Evolutionary conservation across 2,888 invertebrate species (phyloP), one percentile per base, ranked within the genome.

Genomic region (Drosophila pegasa): DNA sequence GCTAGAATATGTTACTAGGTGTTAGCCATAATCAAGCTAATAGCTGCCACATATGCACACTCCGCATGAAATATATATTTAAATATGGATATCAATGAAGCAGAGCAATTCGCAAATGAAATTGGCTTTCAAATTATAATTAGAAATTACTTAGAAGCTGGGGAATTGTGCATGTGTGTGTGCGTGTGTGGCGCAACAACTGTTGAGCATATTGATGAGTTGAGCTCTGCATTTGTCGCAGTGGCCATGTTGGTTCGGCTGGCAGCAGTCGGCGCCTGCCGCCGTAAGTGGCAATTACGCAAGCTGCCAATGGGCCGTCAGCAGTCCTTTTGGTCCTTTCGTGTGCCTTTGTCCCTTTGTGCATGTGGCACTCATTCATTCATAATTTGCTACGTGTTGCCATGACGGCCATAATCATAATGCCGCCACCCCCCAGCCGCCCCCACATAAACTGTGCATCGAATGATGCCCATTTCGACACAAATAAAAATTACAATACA

Each of bases 361-460:
- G 54, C 22, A 18, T 72, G 35, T 60, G 65, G 54, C 74, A 52
- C 47, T 54, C 66, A 60, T 58, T 70, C 81, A 83, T 83, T 83
- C 83, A 88, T 86, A 82, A 83, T 83, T 88, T 85, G 86, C 80
- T 88, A 88, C 82, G 82, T 82, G 82, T 87, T 79, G 83, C 75
- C 74, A 63, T 68, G 70, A 61, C 73, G 56, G 48, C 16, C 56
- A 65, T 80, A 87, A 84, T 80, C 78, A 81, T 81, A 67, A 75
- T 58, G 60, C 20, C 52, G 55, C 33, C 31, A n/a, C n/a, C n/a
- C n/a, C n/a, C n/a, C n/a, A n/a, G n/a, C n/a, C n/a, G n/a, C n/a
- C n/a, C n/a, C n/a, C n/a, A n/a, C n/a, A 87, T 82, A 84, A 87
- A 82, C 72, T 84, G 71, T 57, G 81, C 85, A 87, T 76, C 87